Percentiles rank a stretch among this genome's conserved stretches.
These are phyloP conservation scores for Tetrax tetrax DNA, from an alignment of 2,113 vertebrate species.

Conservation along the genomic window DNA sequence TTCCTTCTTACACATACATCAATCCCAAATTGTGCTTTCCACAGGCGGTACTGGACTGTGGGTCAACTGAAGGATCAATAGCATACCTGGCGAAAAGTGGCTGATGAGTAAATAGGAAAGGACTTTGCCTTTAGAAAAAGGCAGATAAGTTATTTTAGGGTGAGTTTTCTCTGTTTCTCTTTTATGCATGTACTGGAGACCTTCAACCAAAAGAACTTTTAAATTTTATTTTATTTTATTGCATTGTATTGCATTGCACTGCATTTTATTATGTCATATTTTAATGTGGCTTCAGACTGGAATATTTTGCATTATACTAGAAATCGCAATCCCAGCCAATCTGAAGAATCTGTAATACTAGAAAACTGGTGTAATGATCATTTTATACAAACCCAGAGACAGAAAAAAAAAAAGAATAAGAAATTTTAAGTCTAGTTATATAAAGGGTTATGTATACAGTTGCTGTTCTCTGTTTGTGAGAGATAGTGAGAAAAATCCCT, in stretches of 20 bases:
- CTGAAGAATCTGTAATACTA: neutral
- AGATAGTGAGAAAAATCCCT: neutral
- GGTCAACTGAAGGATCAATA: neutral
- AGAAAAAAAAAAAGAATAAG: neutral
- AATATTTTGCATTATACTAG: neutral
- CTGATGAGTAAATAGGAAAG: constrained; percentile 3
- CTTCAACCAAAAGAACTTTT: neutral
- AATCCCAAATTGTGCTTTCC: neutral
- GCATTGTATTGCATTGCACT: neutral
- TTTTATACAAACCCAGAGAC: neutral
- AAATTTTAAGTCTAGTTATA: neutral
- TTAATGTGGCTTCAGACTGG: neutral
- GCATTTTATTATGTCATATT: neutral
- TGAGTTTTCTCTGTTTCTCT: neutral
- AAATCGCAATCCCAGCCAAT: neutral
- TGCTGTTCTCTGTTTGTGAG: neutral
- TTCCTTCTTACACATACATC: neutral
- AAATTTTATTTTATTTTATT: neutral
- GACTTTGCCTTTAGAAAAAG: constrained; percentile 25
- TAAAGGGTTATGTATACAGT: neutral
- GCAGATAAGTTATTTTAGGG: neutral
- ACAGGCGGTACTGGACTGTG: accelerated
- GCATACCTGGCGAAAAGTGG: neutral
- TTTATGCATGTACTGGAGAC: neutral
- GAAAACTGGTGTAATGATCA: neutral